Evolutionary conservation across 2,888 invertebrate species (phyloP), one percentile per base, ranked within the genome.

Genomic region (Tanytarsus gracilentus): DNA sequence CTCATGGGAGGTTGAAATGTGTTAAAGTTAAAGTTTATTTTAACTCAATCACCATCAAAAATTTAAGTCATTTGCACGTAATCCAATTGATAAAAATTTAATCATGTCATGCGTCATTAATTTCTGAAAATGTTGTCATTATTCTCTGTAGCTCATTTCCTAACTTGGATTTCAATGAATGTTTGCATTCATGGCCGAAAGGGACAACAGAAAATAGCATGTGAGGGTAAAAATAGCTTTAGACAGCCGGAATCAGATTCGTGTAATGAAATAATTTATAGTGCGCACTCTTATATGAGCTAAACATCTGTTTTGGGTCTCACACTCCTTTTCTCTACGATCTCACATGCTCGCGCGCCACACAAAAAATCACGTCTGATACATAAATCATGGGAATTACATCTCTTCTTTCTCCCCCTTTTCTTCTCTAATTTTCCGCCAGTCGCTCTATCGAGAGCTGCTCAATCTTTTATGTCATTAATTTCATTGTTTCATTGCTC

Each of bases 221-320:
- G 11, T 16, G 36, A 21, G 44, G 8, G 14, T 16, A 39, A 39
- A 18, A 39, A 18, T 36, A 36, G 36, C 36, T 14, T 36, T n/a
- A 14, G 16, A 16, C 8, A 18, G 23, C 16, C 18, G 11, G 44
- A 44, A 44, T 44, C 18, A 23, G 44, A 56, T 23, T 56, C 40
- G 39, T 40, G 55, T 56, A 40, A 56, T 26, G 55, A 56, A 39
- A 56, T 56, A 56, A 56, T 56, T 56, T 56, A 56, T 56, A 40
- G 25, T 50, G 49, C 26, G 3, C 9, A 44, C 44, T 44, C 21
- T 40, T 44, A 5, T 44, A 9, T 44, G 44, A 23, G 23, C n/a
- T 18, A 18, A 44, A 44, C 44, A 44, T 16, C 16, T 44, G 44
- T 44, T 44, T 36, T 36, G n/a, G n/a, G n/a, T n/a, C n/a, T n/a